Conservation (phyloP, 2,113 vertebrate genomes). For the Heliornis fulica region DNA sequence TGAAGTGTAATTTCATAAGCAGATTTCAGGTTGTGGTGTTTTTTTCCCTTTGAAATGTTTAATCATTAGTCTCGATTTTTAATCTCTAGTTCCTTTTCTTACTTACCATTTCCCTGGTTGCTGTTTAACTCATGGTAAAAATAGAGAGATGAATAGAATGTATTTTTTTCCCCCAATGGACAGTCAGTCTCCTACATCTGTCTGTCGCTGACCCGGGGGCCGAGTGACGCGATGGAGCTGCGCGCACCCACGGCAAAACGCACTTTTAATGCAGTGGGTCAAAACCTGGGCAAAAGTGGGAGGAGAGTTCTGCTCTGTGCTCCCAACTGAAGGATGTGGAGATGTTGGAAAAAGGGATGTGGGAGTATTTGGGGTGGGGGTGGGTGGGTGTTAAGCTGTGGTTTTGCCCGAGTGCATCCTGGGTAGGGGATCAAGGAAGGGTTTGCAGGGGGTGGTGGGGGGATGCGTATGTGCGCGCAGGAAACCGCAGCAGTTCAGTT, state of each 20-base stretch:
- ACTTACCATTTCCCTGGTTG: neutral
- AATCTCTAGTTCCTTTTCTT: neutral
- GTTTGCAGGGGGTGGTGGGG: neutral
- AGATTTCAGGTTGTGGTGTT: neutral
- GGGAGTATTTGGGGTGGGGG: neutral
- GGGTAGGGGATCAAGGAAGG: neutral
- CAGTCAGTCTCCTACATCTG: neutral
- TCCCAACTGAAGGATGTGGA: neutral
- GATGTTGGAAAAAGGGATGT: neutral
- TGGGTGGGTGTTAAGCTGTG: too few relatives aligned
- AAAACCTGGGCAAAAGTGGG: neutral
- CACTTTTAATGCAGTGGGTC: neutral
- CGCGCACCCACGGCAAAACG: neutral
- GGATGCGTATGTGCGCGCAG: rapidly evolving
- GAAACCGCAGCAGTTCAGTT: neutral
- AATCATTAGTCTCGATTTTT: neutral
- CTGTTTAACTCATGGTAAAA: neutral
- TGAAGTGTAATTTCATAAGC: neutral
- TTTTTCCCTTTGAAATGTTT: neutral
- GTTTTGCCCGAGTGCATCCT: neutral
- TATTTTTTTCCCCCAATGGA: too few relatives aligned
- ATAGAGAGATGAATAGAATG: neutral
- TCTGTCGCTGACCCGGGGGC: neutral
- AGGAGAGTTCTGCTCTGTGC: neutral
- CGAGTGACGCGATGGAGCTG: neutral